Base-by-base conservation (phyloP, 1,140 invertebrate species). In the Adelges cooleyi region DNA sequence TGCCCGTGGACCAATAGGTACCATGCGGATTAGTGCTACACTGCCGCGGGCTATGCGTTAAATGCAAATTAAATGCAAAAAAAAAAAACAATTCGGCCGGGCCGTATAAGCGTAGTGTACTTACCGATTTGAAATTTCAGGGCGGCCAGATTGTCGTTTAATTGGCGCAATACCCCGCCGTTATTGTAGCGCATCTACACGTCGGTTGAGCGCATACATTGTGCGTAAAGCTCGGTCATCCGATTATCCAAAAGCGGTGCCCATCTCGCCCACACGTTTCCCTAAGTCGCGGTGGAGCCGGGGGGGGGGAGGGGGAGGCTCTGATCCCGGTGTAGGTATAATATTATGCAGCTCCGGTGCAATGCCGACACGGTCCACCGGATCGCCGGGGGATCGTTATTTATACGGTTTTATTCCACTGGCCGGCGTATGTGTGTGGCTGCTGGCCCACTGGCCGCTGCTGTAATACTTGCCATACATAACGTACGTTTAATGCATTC, bases 381-480 rank as follows among this genome's bases (percentile, higher is more conserved):
- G 38, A 23, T 40, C 36, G 36, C 36, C n/a, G n/a, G 52, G 52
- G 20, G 36, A 56, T 56, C 38, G 53, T 42, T 56, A 56, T 56
- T 56, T 56, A 56, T 56, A 25, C 52, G 36, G 18, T n/a, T n/a
- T n/a, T n/a, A n/a, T n/a, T n/a, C n/a, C n/a, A n/a, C n/a, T n/a
- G n/a, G n/a, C n/a, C n/a, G n/a, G n/a, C n/a, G n/a, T n/a, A n/a
- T n/a, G n/a, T n/a, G n/a, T n/a, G n/a, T n/a, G n/a, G n/a, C n/a
- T n/a, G n/a, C n/a, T n/a, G n/a, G n/a, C n/a, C n/a, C n/a, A n/a
- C n/a, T n/a, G n/a, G 18, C 36, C 18, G 52, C 52, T 9, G n/a
- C 33, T 22, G 33, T 5, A 23, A 22, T n/a, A 40, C 23, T 38
- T 15, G 52, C 33, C 36, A 38, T 38, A 38, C 40, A 42, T 56